These are phyloP conservation scores for Otolemur crassicaudatus DNA, from an alignment of 2,797 vertebrate genomes.

Conservation along the genomic window DNA sequence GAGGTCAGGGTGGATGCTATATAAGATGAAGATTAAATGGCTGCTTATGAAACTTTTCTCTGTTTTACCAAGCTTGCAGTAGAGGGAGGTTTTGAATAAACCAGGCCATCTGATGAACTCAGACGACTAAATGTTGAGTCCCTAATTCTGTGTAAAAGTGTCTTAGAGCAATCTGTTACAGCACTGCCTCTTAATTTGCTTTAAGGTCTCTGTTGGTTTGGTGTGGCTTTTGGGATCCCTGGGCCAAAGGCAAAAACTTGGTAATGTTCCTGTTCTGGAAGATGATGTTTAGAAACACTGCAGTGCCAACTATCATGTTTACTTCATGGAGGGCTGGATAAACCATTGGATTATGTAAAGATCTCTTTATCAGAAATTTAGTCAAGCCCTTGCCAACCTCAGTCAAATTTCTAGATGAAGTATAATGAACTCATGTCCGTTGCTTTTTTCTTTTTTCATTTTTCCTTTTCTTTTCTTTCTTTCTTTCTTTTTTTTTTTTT, in stretches of 20 bases:
- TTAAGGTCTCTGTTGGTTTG: conserved; percentile 20
- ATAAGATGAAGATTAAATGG: conserved; percentile 20
- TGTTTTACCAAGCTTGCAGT: conserved; percentile 14
- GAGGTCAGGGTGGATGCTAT: not conserved
- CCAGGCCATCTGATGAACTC: not conserved
- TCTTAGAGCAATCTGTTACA: not conserved
- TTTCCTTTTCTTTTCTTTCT: too few species aligned
- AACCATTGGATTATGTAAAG: conserved; percentile 20
- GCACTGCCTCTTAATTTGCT: not conserved
- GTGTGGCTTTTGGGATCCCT: not conserved
- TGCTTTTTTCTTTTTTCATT: not conserved
- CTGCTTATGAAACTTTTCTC: not conserved
- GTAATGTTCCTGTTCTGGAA: conserved; percentile 5
- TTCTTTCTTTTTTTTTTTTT: too few species aligned
- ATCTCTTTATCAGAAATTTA: conserved; percentile 26
- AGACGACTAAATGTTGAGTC: conserved; percentile 26
- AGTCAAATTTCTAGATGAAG: conserved; percentile 45
- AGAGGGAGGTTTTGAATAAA: not conserved
- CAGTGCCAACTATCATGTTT: not conserved
- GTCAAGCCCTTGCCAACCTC: not conserved
- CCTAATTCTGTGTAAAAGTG: not conserved
- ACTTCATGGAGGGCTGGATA: not conserved
- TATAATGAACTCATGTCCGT: not conserved
- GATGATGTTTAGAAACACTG: not conserved
- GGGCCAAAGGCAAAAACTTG: not conserved